These are phyloP conservation scores for Magallana ariakensis DNA, from an alignment of 1,140 invertebrate species.

Conservation along the genomic window DNA sequence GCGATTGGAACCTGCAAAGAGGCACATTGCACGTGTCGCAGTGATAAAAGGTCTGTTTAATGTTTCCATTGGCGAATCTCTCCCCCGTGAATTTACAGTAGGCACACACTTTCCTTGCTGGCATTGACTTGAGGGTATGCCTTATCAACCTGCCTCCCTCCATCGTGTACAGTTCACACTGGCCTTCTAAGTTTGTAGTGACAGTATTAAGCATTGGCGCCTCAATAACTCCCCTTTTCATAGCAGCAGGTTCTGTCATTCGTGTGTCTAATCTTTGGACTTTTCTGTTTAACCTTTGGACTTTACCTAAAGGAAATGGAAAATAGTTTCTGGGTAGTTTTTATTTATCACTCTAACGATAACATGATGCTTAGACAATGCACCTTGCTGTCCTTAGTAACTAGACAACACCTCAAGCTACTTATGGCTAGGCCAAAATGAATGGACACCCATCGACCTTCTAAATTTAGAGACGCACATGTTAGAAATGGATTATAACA, in stretches of 20 bases:
- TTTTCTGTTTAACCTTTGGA: not conserved
- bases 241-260: not conserved
- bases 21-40: slow-evolving; percentile 30
- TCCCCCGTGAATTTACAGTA: slow-evolving; percentile 42
- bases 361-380: too few relatives aligned
- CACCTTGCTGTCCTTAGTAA: too few relatives aligned
- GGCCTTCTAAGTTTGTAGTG: slow-evolving; percentile 11
- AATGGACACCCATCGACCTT: too few relatives aligned
- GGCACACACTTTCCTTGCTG: slow-evolving; percentile 31
- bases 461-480: too few relatives aligned
- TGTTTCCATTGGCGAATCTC: slow-evolving; percentile 35
- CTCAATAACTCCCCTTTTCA: too few relatives aligned
- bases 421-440: too few relatives aligned
- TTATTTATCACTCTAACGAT: not conserved
- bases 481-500: too few relatives aligned
- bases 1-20: not conserved
- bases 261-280: not conserved
- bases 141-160: not conserved
- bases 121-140: slow-evolving; percentile 7
- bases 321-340: not conserved
- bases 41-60: slow-evolving; percentile 24
- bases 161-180: not conserved
- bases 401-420: too few relatives aligned
- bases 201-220: not conserved
- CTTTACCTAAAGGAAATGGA: slow-evolving; percentile 17